Conservation (phyloP, 2,888 invertebrate genomes). For the Sarcophaga rosellei region DNA sequence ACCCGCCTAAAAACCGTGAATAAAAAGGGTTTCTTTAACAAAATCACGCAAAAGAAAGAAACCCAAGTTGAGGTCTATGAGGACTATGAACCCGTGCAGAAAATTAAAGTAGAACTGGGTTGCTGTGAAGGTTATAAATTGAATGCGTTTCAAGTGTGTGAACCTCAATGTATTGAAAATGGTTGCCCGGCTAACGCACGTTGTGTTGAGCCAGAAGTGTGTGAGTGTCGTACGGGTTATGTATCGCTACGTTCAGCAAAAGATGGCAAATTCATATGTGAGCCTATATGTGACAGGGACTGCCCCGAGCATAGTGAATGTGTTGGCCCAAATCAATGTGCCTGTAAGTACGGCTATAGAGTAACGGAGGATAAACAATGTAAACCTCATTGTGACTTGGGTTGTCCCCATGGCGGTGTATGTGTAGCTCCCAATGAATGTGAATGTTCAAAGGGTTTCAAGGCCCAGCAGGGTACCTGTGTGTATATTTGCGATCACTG, state of each 20-base stretch:
- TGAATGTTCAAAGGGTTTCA: slow-evolving; percentile 37
- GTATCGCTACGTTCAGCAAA: slow-evolving; percentile 70
- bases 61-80: slow-evolving; percentile 70
- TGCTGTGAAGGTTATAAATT: slow-evolving; percentile 74
- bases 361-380: slow-evolving; percentile 13
- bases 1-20: slow-evolving; percentile 68
- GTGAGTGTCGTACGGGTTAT: slow-evolving; percentile 74
- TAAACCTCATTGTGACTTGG: slow-evolving; percentile 42
- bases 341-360: slow-evolving; percentile 72
- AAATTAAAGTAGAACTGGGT: slow-evolving; percentile 65
- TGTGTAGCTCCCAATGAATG: slow-evolving; percentile 55
- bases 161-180: slow-evolving; percentile 72
- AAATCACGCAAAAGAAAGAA: slow-evolving; percentile 69
- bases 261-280: slow-evolving; percentile 73
- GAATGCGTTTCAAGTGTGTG: slow-evolving; percentile 71
- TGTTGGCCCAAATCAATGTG: slow-evolving; percentile 74
- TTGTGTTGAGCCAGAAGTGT: slow-evolving; percentile 74
- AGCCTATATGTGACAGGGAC: slow-evolving; percentile 72
- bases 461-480: slow-evolving; percentile 69
- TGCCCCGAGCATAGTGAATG: slow-evolving; percentile 72
- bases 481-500: slow-evolving; percentile 73
- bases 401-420: slow-evolving; percentile 48
- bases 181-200: slow-evolving; percentile 74
- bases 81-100: slow-evolving; percentile 69
- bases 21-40: slow-evolving; percentile 69